Base-by-base conservation (phyloP, 2,888 invertebrate genomes). In the Dichetophora obliterata region DNA sequence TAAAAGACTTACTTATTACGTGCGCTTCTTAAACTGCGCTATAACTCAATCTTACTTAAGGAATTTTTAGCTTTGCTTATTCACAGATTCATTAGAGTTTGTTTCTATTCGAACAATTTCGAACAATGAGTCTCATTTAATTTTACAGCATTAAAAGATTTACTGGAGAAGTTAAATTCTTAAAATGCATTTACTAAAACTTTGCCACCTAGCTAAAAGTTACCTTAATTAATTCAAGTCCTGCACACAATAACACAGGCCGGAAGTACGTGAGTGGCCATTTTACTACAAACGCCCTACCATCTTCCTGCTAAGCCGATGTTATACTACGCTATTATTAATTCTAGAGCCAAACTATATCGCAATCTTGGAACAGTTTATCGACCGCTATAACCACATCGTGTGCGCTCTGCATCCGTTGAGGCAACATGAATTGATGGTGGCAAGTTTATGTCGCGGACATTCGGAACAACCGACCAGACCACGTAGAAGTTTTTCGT, bases 161-260 rank as follows among this genome's bases (percentile, higher is more conserved):
- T 43, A 43, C 43, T 43, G 43, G 2, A 11, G 14, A 14, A 43
- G 43, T 43, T 43, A 43, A 43, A 11, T 59, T 59, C 59, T 59
- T 59, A 22, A 22, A 59, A 59, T 59, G 59, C 59, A 59, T 59
- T 59, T 59, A 14, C 59, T 27, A 14, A 59, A 59, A 27, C 27
- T 59, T 59, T 59, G 43, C 43, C 54, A 37, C 65, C 65, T 65
- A 31, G 65, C 31, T 65, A n/a, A 65, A 65, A 65, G 65, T 65
- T 65, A 65, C 65, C 65, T 65, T 65, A 65, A 65, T 65, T 65
- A 65, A 65, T 65, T 65, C 65, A 65, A 65, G 34, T 65, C 37
- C 65, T 34, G 65, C 34, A 34, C 34, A 65, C 37, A 65, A n/a
- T n/a, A n/a, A 37, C 65, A 65, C 19, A 65, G 14, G 19, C 37